Evolutionary conservation across 2,797 vertebrate species (phyloP), one percentile per base, ranked within the genome.

Genomic region (Catamblyrhynchus diadema): DNA sequence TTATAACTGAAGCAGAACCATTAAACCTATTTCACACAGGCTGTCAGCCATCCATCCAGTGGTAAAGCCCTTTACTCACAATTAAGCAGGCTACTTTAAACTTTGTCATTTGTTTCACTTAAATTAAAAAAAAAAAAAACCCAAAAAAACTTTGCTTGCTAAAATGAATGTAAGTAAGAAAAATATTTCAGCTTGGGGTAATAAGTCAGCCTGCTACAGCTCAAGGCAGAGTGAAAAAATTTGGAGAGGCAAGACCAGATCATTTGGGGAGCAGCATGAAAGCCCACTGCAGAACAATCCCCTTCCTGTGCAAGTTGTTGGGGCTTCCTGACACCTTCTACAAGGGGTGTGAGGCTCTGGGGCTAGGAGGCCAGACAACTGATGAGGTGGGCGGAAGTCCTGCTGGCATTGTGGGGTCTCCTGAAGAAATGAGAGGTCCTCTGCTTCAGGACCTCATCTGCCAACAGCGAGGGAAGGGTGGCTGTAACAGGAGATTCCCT

Each of bases 1-100:
- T 83, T 81, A 81, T 54, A 92, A 83, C 57, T 0, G 1, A 85
- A 81, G 61, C 62, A 95, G 54, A 92, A 91, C 54, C 57, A 89
- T 91, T 89, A 95, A 89, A 86, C 47, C 59, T 65, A n/a, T 87
- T 91, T 91, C 79, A 93, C 59, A 56, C 42, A 65, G 86, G 42
- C 84, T 89, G 50, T 72, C 75, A 92, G 18, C 45, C 61, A 92
- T 48, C 39, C 53, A 3, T 92, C 71, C 81, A 70, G 61, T 21
- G 32, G 41, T 66, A 91, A 65, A 41, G 51, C 57, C 69, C 91
- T 93, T 93, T 64, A 89, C 48, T 88, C 72, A 81, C 61, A 89
- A 93, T 81, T 87, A 91, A 69, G 41, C 35, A 62, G 50, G 57
- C 32, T 67, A 51, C 69, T 93, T 91, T 54, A 85, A 54, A 56